These are phyloP conservation scores for Cheirogaleus medius DNA, from an alignment of 2,113 vertebrate species.

Conservation along the genomic window DNA sequence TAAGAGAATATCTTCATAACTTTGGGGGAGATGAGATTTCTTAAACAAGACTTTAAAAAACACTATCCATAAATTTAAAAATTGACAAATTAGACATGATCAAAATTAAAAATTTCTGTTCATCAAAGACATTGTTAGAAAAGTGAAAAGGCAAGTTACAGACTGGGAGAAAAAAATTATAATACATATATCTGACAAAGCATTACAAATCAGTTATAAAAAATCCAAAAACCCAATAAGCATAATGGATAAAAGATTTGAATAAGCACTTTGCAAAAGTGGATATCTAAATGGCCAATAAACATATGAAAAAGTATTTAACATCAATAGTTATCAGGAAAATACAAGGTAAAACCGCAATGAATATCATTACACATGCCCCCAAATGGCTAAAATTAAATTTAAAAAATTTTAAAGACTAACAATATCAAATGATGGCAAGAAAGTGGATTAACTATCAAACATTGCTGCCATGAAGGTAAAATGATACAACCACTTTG, in stretches of 20 bases:
- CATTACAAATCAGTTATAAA: constrained; percentile 25
- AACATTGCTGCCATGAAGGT: not conserved
- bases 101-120: not conserved
- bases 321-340: not conserved
- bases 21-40: not conserved
- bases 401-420: not conserved
- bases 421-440: not conserved
- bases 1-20: not conserved
- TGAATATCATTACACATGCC: not conserved
- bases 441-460: not conserved
- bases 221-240: not conserved
- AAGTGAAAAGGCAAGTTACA: not conserved
- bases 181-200: not conserved
- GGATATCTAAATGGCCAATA: not conserved
- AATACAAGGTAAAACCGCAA: constrained; percentile 11
- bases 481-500: not conserved
- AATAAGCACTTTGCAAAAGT: not conserved
- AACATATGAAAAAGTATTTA: not conserved
- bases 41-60: not conserved
- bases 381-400: constrained; percentile 27
- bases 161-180: not conserved
- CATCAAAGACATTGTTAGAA: not conserved
- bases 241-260: not conserved
- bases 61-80: not conserved
- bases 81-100: not conserved